Evolutionary conservation across 2,113 vertebrate genomes (phyloP).

Genomic region (Malurus melanocephalus): DNA sequence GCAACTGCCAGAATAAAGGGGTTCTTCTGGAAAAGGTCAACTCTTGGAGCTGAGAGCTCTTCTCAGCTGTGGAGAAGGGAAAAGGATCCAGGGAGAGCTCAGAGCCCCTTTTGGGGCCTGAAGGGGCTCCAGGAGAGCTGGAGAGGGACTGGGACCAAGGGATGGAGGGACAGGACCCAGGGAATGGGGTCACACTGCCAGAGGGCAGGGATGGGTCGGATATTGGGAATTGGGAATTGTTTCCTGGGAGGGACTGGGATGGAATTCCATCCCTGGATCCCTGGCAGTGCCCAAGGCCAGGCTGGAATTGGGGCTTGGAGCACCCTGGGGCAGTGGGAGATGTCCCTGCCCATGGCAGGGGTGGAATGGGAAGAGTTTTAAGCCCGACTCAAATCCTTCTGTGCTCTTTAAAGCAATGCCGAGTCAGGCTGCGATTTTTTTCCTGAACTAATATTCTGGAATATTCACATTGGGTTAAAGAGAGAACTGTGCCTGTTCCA

Average conservation of each 20-base stretch:
- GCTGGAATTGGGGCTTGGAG: rapidly evolving
- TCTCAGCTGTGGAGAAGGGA: rapidly evolving
- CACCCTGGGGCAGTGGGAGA: rapidly evolving
- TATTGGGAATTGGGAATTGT: neutral
- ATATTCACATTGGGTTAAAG: neutral
- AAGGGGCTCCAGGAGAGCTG: neutral
- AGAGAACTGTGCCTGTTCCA: neutral
- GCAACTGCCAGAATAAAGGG: neutral
- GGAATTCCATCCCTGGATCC: neutral
- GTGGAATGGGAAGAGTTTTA: neutral
- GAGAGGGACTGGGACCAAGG: neutral
- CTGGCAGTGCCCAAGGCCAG: rapidly evolving
- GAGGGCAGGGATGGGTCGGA: neutral
- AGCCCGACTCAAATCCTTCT: too few relatives aligned
- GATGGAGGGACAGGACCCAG: neutral
- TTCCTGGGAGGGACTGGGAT: neutral
- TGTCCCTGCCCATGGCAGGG: neutral
- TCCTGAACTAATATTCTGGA: neutral
- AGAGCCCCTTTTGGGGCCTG: rapidly evolving
- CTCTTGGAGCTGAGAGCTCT: neutral
- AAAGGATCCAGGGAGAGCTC: rapidly evolving
- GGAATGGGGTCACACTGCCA: neutral
- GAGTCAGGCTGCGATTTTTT: neutral
- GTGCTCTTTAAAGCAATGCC: neutral
- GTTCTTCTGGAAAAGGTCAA: neutral